These are phyloP conservation scores for Marmota monax DNA, from an alignment of 2,113 vertebrate species.

Conservation along the genomic window DNA sequence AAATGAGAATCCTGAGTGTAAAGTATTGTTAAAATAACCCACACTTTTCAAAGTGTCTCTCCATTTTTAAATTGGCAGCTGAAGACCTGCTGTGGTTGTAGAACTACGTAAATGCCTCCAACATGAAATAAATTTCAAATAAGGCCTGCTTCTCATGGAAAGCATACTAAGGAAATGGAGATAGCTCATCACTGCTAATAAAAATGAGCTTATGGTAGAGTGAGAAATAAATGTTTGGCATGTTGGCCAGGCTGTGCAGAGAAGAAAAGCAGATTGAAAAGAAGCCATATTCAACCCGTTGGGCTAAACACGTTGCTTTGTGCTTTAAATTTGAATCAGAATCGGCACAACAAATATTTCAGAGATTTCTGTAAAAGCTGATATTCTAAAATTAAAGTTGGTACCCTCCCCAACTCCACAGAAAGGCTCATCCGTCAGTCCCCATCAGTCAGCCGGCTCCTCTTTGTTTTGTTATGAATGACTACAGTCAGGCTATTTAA, in stretches of 20 bases:
- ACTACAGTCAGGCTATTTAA: constrained; percentile 80
- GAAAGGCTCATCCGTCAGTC: constrained; percentile 66
- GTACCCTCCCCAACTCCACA: constrained; percentile 50
- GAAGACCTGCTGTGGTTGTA: neutral
- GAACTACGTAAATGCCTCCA: neutral
- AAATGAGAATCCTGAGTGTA: constrained; percentile 35
- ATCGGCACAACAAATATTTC: constrained; percentile 46
- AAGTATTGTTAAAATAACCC: constrained; percentile 45
- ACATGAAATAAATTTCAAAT: constrained; percentile 37
- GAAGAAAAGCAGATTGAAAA: neutral
- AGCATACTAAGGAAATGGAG: neutral
- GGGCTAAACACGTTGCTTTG: neutral
- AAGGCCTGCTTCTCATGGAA: neutral
- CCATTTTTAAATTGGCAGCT: constrained; percentile 41
- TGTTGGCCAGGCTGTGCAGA: neutral
- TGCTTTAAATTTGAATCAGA: constrained; percentile 40
- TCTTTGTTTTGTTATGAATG: constrained; percentile 83
- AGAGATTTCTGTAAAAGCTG: constrained; percentile 66
- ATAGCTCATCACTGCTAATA: neutral
- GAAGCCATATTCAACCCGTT: neutral
- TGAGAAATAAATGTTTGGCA: constrained; percentile 17
- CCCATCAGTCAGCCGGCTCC: constrained; percentile 33
- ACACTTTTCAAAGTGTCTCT: neutral
- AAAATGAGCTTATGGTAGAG: neutral
- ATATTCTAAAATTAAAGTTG: constrained; percentile 66